Base-by-base conservation (phyloP, 2,113 vertebrate species). In the Stigmatopora argus region DNA sequence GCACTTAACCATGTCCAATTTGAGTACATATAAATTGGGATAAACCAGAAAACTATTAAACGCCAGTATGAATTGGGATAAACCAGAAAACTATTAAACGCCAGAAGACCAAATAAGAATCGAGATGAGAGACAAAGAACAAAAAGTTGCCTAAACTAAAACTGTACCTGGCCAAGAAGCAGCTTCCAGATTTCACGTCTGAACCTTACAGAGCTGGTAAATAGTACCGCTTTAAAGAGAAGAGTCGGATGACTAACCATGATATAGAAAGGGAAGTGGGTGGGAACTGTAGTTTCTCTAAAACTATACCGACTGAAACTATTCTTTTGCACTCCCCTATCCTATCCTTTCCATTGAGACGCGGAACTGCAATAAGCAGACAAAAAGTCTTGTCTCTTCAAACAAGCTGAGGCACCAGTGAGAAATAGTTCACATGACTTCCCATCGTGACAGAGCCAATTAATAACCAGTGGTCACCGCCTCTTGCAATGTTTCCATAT, bases 361-460 rank as follows among this genome's bases (percentile, higher is more conserved):
- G 81, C 84, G 83, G 75, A 72, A 57, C 47, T 69, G 69, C 66
- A 78, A 71, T 83, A 78, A 77, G n/a, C n/a, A 83, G 76, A 7
- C 35, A 75, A 44, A 12, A 14, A 71, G 47, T 15, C 58, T 49
- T 60, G 34, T 44, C 13, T 21, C 41, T 21, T 34, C 52, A 45
- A 38, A 14, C 41, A 19, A 31, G 47, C 57, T 9, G 26, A 57
- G 53, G 13, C 13, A 8, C 14, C 26, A 1, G 12, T 14, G 53
- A 57, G 23, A 35, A 53, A 26, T 5, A 44, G 4, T 23, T 66
- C 69, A 53, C 51, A 60, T 62, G 44, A 66, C 53, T 31, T 31
- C 23, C 11, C 64, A 46, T 44, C 5, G 70, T 19, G 52, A 31
- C 57, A 13, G 57, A 60, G 35, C 8, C 4, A 41, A n/a, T 60